Evolutionary conservation across 2,888 invertebrate species (phyloP).

Genomic region (Tetramorium bicarinatum): DNA sequence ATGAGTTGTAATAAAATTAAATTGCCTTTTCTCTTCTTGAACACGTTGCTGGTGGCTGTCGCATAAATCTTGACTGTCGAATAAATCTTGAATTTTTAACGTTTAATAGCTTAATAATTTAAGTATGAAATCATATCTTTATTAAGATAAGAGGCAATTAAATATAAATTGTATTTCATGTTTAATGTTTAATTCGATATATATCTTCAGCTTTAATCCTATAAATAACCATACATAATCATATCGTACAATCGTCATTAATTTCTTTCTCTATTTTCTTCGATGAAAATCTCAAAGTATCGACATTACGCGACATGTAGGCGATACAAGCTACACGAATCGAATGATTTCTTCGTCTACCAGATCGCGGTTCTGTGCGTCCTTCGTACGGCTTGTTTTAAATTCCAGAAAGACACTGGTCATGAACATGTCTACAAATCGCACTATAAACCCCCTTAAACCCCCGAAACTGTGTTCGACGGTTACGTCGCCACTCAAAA

Average conservation of each 20-base stretch:
- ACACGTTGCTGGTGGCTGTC: background rate
- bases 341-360: slow-evolving; percentile 22
- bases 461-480: slow-evolving; percentile 78
- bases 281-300: slow-evolving; percentile 42
- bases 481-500: slow-evolving; percentile 60
- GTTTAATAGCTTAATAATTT: background rate
- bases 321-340: slow-evolving; percentile 3
- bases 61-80: background rate
- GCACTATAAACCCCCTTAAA: slow-evolving; percentile 67
- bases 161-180: background rate
- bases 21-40: background rate
- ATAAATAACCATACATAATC: background rate
- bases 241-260: too few species aligned
- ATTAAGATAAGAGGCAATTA: background rate
- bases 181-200: background rate
- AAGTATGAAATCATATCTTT: slow-evolving; percentile 10
- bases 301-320: background rate
- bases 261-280: background rate
- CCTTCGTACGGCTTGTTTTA: slow-evolving; percentile 11
- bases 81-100: background rate
- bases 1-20: background rate
- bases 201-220: background rate
- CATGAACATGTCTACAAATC: slow-evolving; percentile 44
- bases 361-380: slow-evolving; percentile 18
- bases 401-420: slow-evolving; percentile 54